Conservation (phyloP, 2,888 invertebrate genomes). For the Tanypteryx hageni region DNA sequence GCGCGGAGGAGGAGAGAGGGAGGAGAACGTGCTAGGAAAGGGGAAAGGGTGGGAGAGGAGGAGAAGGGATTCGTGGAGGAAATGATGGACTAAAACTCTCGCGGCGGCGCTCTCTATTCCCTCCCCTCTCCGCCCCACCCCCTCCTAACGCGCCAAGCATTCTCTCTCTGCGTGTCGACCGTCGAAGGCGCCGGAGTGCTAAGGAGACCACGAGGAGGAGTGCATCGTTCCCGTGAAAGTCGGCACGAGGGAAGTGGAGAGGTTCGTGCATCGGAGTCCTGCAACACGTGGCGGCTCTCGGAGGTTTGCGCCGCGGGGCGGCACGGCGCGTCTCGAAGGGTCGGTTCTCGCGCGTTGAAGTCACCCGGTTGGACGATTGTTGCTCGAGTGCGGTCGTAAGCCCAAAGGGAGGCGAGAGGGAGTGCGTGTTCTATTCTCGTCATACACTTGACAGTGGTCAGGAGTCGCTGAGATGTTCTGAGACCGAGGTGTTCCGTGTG, state of each 20-base stretch:
- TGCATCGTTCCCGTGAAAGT: conserved; percentile 61
- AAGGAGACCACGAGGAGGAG: conserved; percentile 58
- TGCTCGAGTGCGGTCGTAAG: background rate
- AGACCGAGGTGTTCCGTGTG: background rate
- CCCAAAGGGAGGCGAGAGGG: background rate
- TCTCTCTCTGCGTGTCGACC: conserved; percentile 45
- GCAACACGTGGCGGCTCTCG: conserved; percentile 36
- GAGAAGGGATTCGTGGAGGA: conserved; percentile 53
- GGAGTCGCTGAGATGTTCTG: conserved; percentile 32
- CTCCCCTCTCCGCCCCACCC: background rate
- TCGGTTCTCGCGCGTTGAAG: conserved; percentile 25
- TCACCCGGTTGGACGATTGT: conserved; percentile 12
- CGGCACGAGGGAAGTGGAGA: background rate
- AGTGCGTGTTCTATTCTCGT: background rate
- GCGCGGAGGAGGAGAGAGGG: background rate
- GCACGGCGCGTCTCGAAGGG: background rate
- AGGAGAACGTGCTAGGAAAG: background rate
- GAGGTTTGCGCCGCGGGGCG: background rate
- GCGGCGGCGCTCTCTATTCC: conserved; percentile 59
- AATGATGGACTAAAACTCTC: conserved; percentile 61
- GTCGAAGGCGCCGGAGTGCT: conserved; percentile 56
- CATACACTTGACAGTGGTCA: background rate
- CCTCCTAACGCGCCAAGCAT: background rate
- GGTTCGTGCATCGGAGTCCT: background rate
- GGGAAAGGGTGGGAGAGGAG: conserved; percentile 14